Evolutionary conservation across 2,797 vertebrate species (phyloP).

Genomic region (Acestrorhynchus altus): DNA sequence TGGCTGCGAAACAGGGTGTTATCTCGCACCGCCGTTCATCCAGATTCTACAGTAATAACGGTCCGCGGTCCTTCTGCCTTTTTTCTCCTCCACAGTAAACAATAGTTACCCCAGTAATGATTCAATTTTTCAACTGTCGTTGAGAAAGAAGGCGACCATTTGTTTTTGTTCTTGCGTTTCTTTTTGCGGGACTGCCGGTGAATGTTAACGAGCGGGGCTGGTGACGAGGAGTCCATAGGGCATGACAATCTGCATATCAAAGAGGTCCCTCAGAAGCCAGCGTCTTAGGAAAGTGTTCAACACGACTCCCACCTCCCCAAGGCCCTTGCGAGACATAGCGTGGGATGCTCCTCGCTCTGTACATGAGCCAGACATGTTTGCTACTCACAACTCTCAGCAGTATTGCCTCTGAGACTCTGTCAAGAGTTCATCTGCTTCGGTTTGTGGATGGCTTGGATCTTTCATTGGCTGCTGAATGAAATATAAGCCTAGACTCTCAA

Average conservation of each 20-base stretch:
- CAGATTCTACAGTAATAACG: slow-evolving; percentile 67
- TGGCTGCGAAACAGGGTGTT: slow-evolving; percentile 29
- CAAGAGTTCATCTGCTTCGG: slow-evolving; percentile 38
- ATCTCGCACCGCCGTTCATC: slow-evolving; percentile 59
- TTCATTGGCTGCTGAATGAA: slow-evolving; percentile 14
- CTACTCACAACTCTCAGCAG: slow-evolving; percentile 47
- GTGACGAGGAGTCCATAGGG: slow-evolving; percentile 58
- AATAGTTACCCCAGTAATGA: slow-evolving; percentile 66
- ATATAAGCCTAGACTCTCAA: slow-evolving; percentile 11
- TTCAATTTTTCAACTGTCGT: slow-evolving; percentile 69
- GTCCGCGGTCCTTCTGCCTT: slow-evolving; percentile 57
- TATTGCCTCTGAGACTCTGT: slow-evolving; percentile 41
- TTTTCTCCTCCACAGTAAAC: slow-evolving; percentile 63
- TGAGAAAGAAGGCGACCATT: slow-evolving; percentile 63
- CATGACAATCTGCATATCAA: slow-evolving; percentile 71
- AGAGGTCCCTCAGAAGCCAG: slow-evolving; percentile 61
- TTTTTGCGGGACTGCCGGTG: slow-evolving; percentile 64
- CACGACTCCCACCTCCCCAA: slow-evolving; percentile 53
- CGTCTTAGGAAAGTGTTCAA: slow-evolving; percentile 61
- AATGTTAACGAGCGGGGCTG: slow-evolving; percentile 68
- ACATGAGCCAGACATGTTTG: slow-evolving; percentile 56
- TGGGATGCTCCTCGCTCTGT: slow-evolving; percentile 47
- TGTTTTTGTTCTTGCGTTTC: slow-evolving; percentile 68
- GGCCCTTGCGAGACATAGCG: slow-evolving; percentile 48
- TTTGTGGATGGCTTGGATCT: slow-evolving; percentile 21